A percentile compares a stretch with the other conserved stretches of the same genome.
These are phyloP conservation scores for Corella eumyota DNA, from an alignment of 23 tunicate genomes.

Conservation along the genomic window DNA sequence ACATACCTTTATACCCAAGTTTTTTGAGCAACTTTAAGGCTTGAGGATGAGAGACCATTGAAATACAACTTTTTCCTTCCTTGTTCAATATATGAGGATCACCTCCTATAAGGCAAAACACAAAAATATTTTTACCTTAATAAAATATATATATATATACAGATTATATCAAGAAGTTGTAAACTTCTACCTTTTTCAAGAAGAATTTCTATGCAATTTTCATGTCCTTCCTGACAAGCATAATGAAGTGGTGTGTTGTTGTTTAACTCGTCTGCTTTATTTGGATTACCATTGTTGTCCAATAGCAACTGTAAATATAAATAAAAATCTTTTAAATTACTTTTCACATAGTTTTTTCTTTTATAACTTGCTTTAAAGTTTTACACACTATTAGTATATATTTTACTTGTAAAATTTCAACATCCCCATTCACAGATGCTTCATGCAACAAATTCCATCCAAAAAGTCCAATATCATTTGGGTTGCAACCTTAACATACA, in stretches of 20 bases:
- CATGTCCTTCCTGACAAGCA: conserved; percentile 51
- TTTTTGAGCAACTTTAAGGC: conserved; percentile 5
- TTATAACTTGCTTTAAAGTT: no score
- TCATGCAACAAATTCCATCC: conserved; percentile 80
- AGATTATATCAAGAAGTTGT: no score
- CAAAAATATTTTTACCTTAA: neutral
- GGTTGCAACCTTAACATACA: conserved; percentile 37
- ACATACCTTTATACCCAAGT: conserved; percentile 42
- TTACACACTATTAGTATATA: no score
- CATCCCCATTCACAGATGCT: conserved; percentile 61
- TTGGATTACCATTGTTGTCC: conserved; percentile 31
- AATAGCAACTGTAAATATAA: conserved; percentile 24
- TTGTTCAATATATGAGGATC: conserved; percentile 6
- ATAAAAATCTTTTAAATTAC: no score
- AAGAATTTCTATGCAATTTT: conserved; percentile 28
- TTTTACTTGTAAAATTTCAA: conserved; percentile 39
- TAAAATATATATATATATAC: no score
- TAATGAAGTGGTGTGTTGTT: conserved; percentile 65
- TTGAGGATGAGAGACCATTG: neutral
- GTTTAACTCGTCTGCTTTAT: conserved; percentile 32
- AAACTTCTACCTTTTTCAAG: conserved; percentile 14
- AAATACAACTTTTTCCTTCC: conserved; percentile 9
- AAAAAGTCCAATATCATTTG: conserved; percentile 60
- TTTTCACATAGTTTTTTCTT: no score
- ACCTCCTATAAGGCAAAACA: conserved; percentile 24